Base-by-base conservation (phyloP, 1,140 invertebrate genomes). In the Zaprionus camerounensis region DNA sequence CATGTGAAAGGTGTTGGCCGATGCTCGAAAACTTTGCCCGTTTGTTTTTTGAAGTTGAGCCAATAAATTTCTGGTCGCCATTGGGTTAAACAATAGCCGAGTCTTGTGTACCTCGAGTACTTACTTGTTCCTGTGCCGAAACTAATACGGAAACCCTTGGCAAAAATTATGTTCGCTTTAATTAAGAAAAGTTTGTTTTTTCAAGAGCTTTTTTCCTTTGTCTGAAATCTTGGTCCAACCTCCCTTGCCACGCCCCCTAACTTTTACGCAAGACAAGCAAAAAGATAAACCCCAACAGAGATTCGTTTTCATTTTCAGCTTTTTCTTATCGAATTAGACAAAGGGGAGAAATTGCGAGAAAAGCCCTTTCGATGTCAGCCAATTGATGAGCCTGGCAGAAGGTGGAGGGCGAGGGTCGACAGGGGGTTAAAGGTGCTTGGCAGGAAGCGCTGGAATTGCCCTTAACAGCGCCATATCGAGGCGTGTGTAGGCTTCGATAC, bases 311-410 rank as follows among this genome's bases (percentile, higher is more conserved):
- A 61, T 49, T 77, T 55, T 75, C 59, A 22, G 38, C 22, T n/a
- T 75, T 64, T 49, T 68, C 75, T 83, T 86, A 86, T 86, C 80
- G 80, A 87, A 87, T 83, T 88, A 83, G 84, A 87, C 84, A 87
- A 88, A 81, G 44, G 84, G 77, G 84, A 87, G 62, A 83, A 53
- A 59, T 84, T 78, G 20, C 17, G 24, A 28, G 26, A 66, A 71
- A 69, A 59, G 56, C 78, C 65, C 68, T 77, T 76, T 66, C 63
- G 63, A 67, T 74, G 65, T 49, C 26, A 28, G 13, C 5, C 26
- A 44, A 57, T 22, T 65, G 71, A 5, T 49, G 38, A 51, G 34
- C 57, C 41, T n/a, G 62, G 36, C 46, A 24, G 24, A 15, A 15
- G 20, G 20, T 1, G 9, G 3, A 11, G 9, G 20, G 15, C 0